phyloP scores from a whole-genome alignment of 2,113 vertebrate genomes.

The Otocyon megalotis region DNA sequence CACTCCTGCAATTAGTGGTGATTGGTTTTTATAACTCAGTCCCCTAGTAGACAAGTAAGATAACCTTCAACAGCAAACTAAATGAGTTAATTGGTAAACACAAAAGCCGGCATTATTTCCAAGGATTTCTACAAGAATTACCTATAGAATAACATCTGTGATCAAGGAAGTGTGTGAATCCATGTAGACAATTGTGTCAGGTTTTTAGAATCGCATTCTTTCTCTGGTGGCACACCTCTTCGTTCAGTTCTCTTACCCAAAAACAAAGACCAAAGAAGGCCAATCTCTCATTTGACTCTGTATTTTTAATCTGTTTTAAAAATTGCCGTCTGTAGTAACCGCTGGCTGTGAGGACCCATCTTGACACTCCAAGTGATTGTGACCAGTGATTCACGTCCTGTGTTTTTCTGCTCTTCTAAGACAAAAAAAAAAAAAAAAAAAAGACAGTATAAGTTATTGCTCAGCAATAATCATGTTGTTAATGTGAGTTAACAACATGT shows the following conservation, averaged over 20 bases:
- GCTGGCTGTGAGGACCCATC: constrained; percentile 84
- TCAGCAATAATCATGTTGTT: constrained; percentile 88
- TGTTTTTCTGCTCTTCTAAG: constrained; percentile 84
- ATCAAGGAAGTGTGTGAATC: constrained; percentile 69
- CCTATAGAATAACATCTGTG: constrained; percentile 80
- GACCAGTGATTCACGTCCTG: constrained; percentile 86
- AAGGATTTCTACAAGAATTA: constrained; percentile 83
- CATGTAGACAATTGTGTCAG: constrained; percentile 67
- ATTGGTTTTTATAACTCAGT: constrained; percentile 62
- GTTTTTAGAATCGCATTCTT: constrained; percentile 75
- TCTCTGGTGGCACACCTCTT: constrained; percentile 83
- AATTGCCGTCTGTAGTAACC: constrained; percentile 71
- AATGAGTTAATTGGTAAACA: constrained; percentile 80
- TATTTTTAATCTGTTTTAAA: constrained; percentile 86
- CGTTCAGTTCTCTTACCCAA: constrained; percentile 86
- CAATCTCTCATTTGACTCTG: constrained; percentile 87
- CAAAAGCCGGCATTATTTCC: constrained; percentile 81
- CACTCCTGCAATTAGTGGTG: constrained; percentile 71
- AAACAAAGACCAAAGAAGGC: constrained; percentile 93
- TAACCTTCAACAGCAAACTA: constrained; percentile 81
- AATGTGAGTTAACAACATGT: constrained; percentile 82
- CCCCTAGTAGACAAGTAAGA: constrained; percentile 83
- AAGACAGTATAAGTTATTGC: constrained; percentile 85
- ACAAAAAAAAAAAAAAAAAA: constrained; percentile 76
- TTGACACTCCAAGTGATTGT: constrained; percentile 87